Evolutionary conservation across 1,140 invertebrate species (phyloP).

Genomic region (Pectinophora gossypiella): DNA sequence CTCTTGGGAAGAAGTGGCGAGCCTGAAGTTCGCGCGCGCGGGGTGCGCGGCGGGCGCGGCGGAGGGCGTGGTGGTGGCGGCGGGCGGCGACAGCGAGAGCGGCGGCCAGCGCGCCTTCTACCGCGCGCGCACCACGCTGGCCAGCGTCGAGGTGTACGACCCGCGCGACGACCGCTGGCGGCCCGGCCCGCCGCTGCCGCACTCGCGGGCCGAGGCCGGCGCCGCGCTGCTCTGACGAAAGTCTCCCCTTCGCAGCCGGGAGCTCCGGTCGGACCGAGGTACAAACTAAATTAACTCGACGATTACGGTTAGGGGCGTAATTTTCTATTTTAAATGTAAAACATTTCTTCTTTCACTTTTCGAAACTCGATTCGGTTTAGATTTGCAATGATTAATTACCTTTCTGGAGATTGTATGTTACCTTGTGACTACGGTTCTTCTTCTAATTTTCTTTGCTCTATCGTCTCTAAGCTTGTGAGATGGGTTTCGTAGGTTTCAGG

Average conservation of each 20-base stretch:
- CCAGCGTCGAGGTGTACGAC: slow-evolving; percentile 88
- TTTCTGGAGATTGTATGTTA: too few species aligned
- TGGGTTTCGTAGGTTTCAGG: too few species aligned
- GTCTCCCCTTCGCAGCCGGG: background rate
- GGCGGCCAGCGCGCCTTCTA: slow-evolving; percentile 85
- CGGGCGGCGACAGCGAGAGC: slow-evolving; percentile 65
- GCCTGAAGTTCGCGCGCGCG: slow-evolving; percentile 85
- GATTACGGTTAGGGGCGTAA: too few species aligned
- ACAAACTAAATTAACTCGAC: too few species aligned
- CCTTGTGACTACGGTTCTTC: too few species aligned
- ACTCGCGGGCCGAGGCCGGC: slow-evolving; percentile 90
- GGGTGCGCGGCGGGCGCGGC: slow-evolving; percentile 91
- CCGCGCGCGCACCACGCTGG: slow-evolving; percentile 87
- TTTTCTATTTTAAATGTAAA: too few species aligned
- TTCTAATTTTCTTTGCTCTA: too few species aligned
- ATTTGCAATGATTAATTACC: too few species aligned
- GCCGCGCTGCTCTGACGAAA: slow-evolving; percentile 77
- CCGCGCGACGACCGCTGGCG: slow-evolving; percentile 87
- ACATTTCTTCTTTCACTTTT: too few species aligned
- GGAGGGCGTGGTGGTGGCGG: slow-evolving; percentile 76
- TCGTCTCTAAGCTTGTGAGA: too few species aligned
- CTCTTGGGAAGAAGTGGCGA: slow-evolving; percentile 85
- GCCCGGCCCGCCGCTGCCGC: slow-evolving; percentile 84
- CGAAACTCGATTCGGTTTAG: too few species aligned
- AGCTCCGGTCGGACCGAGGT: background rate